Evolutionary conservation across 2,888 invertebrate species (phyloP), one percentile per base, ranked within the genome.

Genomic region (Harpalus rufipes): DNA sequence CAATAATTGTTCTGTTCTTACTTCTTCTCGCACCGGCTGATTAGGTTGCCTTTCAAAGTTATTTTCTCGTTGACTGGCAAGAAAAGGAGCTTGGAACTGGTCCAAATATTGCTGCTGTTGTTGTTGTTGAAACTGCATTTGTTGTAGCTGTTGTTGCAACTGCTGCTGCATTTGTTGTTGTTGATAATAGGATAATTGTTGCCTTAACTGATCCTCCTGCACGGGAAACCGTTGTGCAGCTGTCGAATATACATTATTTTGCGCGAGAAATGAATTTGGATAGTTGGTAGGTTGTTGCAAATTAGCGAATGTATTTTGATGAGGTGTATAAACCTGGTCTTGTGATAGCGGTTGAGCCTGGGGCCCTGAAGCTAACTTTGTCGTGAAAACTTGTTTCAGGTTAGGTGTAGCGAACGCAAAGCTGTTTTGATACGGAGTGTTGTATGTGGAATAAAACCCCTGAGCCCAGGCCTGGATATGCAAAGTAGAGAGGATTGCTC

Each of bases 381-480:
- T 84, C 51, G 78, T 84, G 41, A 84, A 84, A 7, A 84, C 56
- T 84, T 84, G 84, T 63, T 78, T 76, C 56, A 84, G 41, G 58
- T 84, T 84, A 12, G 78, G 84, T 16, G 84, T 84, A 7, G 84
- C 84, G 56, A 84, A 84, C 7, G 84, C 84, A 65, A 84, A 84
- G 39, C 84, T 84, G 63, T 84, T 84, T 65, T 84, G 84, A 25
- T 63, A 84, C 51, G 84, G 84, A 51, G 59, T 84, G 32, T 41
- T 84, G 18, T 84, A 78, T 3, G 78, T 51, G 21, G 84, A 76
- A 65, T 84, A 84, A 51, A 72, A 80, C 14, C 61, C 59, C 39
- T 82, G 74, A 41, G 82, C 82, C 21, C 18, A 59, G 12, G 3
- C 58, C 74, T 74, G 59, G 16, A 56, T 72, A 16, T 58, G 25